These are phyloP conservation scores for Drosophila anomelani DNA, from an alignment of 2,888 invertebrate genomes.

Conservation along the genomic window DNA sequence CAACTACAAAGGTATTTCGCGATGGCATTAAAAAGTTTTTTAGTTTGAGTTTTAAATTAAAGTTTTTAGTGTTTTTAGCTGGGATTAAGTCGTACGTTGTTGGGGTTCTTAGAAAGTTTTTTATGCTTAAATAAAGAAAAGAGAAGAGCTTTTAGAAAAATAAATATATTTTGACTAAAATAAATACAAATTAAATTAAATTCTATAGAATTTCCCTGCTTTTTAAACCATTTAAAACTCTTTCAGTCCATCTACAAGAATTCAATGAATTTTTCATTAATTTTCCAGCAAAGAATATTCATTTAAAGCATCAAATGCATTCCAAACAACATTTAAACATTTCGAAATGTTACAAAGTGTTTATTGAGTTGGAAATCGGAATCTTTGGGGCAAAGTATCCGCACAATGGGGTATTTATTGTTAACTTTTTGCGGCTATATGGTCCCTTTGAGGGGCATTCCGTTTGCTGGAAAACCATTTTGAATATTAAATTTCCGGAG, in stretches of 20 bases:
- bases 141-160: not conserved
- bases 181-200: not conserved
- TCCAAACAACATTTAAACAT: not conserved
- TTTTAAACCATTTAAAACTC: not conserved
- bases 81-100: not conserved
- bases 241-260: no score
- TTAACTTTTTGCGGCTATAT: slow-evolving; percentile 8
- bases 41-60: not conserved
- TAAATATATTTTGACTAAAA: not conserved
- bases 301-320: not conserved
- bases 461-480: slow-evolving; percentile 15
- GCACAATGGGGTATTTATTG: slow-evolving; percentile 18
- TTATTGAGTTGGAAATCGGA: slow-evolving; percentile 24
- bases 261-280: slow-evolving; percentile 16
- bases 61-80: not conserved
- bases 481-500: slow-evolving; percentile 14
- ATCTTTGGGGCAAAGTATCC: slow-evolving; percentile 2
- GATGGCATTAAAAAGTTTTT: not conserved
- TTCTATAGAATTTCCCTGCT: not conserved
- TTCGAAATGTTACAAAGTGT: slow-evolving; percentile 17
- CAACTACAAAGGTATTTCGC: slow-evolving; percentile 4
- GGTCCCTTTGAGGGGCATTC: slow-evolving; percentile 2
- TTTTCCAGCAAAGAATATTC: not conserved
- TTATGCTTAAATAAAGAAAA: not conserved
- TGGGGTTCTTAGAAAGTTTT: not conserved